These are phyloP conservation scores for Melanogrammus aeglefinus DNA, from an alignment of 2,797 vertebrate species.

Conservation along the genomic window DNA sequence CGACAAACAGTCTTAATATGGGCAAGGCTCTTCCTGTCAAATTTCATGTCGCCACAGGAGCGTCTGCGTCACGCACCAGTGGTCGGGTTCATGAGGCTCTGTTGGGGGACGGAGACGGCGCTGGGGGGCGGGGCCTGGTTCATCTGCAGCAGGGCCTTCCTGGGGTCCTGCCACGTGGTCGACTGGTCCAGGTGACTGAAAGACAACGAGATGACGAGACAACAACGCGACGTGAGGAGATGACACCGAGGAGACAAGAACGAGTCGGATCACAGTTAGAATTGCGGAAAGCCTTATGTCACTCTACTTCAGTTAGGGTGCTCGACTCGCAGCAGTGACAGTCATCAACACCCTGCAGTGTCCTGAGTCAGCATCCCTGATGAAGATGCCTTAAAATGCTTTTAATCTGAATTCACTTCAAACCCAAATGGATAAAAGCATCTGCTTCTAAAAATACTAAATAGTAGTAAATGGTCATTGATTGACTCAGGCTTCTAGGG, in stretches of 20 bases:
- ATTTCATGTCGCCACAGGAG: too few relatives aligned
- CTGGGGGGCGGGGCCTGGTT: conserved; percentile 84
- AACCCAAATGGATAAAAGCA: too few relatives aligned
- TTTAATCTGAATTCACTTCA: too few relatives aligned
- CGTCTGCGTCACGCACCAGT: conserved; percentile 68
- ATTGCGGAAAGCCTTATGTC: too few relatives aligned
- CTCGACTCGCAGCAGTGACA: too few relatives aligned
- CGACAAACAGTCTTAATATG: too few relatives aligned
- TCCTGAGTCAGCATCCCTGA: too few relatives aligned
- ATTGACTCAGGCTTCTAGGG: neutral
- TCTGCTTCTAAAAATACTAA: too few relatives aligned
- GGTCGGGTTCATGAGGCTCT: conserved; percentile 88
- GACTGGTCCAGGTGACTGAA: conserved; percentile 94
- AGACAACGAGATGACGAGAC: conserved; percentile 40
- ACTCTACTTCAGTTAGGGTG: too few relatives aligned
- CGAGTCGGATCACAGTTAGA: conserved; percentile 1
- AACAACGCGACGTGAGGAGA: neutral
- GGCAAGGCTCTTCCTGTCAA: too few relatives aligned
- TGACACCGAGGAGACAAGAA: neutral
- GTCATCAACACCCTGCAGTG: too few relatives aligned
- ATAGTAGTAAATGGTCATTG: neutral
- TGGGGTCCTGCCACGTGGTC: conserved; percentile 97
- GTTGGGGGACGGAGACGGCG: conserved; percentile 81
- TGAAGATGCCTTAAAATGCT: too few relatives aligned
- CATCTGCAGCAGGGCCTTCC: conserved; percentile 93